These are phyloP conservation scores for Drosophila subsilvestris DNA, from an alignment of 2,888 invertebrate species.

Conservation along the genomic window DNA sequence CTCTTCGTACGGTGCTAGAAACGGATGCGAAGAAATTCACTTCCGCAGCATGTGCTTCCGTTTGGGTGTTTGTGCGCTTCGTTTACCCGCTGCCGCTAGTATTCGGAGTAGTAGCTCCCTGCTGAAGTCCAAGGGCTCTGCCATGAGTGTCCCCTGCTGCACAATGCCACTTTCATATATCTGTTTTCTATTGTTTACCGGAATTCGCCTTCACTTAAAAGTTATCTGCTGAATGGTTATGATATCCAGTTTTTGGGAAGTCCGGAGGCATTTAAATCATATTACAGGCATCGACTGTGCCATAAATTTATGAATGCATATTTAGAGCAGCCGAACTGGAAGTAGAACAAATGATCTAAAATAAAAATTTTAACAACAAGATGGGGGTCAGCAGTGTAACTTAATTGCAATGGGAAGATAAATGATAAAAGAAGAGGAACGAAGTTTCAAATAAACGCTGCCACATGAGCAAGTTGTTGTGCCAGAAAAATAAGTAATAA, in stretches of 20 bases:
- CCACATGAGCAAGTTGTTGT: no score
- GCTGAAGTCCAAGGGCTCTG: background rate
- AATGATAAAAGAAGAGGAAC: background rate
- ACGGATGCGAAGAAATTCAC: no score
- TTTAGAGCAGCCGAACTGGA: background rate
- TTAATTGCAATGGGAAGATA: background rate
- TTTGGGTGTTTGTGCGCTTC: constrained; percentile 54
- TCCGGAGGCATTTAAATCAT: background rate
- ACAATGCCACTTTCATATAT: constrained; percentile 38
- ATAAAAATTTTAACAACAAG: no score
- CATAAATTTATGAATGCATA: background rate
- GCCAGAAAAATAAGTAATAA: no score
- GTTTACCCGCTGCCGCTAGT: constrained; percentile 26
- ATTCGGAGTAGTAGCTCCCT: background rate
- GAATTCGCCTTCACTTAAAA: constrained; percentile 27
- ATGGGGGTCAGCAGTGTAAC: no score
- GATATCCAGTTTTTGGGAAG: constrained; percentile 10
- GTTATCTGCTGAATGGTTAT: constrained; percentile 50
- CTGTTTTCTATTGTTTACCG: constrained; percentile 10
- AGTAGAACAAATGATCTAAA: background rate
- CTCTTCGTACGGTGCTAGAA: no score
- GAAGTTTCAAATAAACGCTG: background rate
- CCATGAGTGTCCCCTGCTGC: constrained; percentile 8
- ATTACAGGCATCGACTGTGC: background rate
- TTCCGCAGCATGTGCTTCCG: constrained; percentile 68